Evolutionary conservation across 2,113 vertebrate genomes (phyloP).

Genomic region (Malurus elegans): DNA sequence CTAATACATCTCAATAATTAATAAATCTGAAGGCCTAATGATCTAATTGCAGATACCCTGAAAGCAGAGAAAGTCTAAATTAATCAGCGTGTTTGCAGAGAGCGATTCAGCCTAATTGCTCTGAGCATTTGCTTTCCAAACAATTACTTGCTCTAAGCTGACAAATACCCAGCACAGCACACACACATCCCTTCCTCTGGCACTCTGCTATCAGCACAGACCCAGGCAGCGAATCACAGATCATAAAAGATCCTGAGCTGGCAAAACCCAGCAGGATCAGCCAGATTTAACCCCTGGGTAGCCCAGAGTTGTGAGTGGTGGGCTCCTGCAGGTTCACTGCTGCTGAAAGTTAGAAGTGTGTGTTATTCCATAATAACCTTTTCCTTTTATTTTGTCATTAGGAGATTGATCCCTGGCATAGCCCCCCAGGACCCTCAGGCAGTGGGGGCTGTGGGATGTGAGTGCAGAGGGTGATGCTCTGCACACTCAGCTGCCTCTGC

Average conservation of each 20-base stretch:
- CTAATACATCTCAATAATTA: conserved; percentile 54
- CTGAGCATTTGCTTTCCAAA: conserved; percentile 44
- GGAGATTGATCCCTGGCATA: neutral
- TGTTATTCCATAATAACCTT: neutral
- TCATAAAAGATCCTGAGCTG: neutral
- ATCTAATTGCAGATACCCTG: conserved; percentile 58
- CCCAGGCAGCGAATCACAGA: neutral
- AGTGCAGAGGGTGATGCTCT: neutral
- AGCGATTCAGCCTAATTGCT: conserved; percentile 46
- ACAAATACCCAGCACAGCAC: neutral
- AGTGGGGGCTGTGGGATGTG: neutral
- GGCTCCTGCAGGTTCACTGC: neutral
- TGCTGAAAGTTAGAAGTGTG: neutral
- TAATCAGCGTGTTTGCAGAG: neutral
- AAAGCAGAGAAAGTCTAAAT: conserved; percentile 43
- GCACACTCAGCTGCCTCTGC: accelerated
- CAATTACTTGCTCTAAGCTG: conserved; percentile 19
- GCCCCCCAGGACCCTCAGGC: neutral
- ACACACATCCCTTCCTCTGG: neutral
- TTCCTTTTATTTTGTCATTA: neutral
- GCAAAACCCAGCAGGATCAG: neutral
- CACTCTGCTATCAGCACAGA: neutral
- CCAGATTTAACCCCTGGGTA: accelerated
- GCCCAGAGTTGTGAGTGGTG: neutral
- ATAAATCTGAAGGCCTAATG: conserved; percentile 58